Conservation (phyloP, 2,888 invertebrate genomes). For the Trisateles emortualis region DNA sequence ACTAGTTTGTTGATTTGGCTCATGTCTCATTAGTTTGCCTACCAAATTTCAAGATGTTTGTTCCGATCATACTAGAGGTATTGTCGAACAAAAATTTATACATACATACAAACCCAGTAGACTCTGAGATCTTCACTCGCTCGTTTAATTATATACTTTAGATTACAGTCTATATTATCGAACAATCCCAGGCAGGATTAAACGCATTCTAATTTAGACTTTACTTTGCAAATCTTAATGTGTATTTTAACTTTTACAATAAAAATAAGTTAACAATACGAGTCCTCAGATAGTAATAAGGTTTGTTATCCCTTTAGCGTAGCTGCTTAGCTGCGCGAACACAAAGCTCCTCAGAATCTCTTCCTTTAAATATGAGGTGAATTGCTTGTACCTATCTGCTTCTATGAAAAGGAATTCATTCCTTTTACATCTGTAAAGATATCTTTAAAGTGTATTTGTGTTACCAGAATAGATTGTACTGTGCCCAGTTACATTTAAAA, state of each 20-base stretch:
- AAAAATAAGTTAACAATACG: not conserved
- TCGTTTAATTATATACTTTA: too few relatives aligned
- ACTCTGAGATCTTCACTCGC: too few relatives aligned
- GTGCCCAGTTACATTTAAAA: not conserved
- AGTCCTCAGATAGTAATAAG: not conserved
- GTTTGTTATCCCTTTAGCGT: slow-evolving; percentile 3
- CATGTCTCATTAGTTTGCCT: too few relatives aligned
- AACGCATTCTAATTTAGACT: not conserved
- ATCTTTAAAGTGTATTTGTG: not conserved
- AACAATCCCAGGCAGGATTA: slow-evolving; percentile 2
- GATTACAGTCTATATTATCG: slow-evolving; percentile 23
- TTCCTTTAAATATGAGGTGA: slow-evolving; percentile 2
- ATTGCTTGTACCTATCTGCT: not conserved
- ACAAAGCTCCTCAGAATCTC: not conserved
- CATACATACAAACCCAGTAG: too few relatives aligned
- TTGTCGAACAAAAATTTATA: too few relatives aligned
- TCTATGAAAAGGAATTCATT: not conserved
- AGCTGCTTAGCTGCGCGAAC: slow-evolving; percentile 2
- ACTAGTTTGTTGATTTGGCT: too few relatives aligned
- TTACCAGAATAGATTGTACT: not conserved
- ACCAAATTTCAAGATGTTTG: too few relatives aligned
- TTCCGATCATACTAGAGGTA: too few relatives aligned
- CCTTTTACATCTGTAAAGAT: not conserved
- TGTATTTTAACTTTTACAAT: not conserved
- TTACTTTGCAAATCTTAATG: slow-evolving; percentile 8